phyloP scores from a whole-genome alignment of 2,113 vertebrate genomes.

The Pseudolaguvia tuberculata region DNA sequence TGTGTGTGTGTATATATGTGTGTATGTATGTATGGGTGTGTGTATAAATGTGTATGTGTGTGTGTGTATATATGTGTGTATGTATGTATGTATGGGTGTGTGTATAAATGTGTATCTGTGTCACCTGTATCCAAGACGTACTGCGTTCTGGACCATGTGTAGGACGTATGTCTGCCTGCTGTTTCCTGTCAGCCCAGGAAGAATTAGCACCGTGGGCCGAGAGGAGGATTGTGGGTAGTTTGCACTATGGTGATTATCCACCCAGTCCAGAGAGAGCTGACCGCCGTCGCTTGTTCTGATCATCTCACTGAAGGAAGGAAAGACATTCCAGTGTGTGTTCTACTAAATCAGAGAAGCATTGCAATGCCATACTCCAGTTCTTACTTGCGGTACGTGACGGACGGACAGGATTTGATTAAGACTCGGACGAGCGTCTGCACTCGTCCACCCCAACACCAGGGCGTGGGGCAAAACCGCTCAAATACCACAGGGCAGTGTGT shows the following conservation, averaged over 20 bases:
- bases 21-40: no score
- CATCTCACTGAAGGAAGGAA: slow-evolving; percentile 61
- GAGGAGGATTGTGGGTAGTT: slow-evolving; percentile 57
- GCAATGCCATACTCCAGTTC: neutral
- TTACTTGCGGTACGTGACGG: slow-evolving; percentile 72
- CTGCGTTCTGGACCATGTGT: slow-evolving; percentile 66
- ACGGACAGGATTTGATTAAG: slow-evolving; percentile 63
- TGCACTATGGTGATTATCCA: slow-evolving; percentile 53
- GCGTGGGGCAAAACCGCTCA: slow-evolving; percentile 67
- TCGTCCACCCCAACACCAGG: slow-evolving; percentile 73
- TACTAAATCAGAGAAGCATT: neutral
- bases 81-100: no score
- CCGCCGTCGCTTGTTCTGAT: slow-evolving; percentile 74
- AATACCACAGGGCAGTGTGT: slow-evolving; percentile 64
- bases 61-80: no score
- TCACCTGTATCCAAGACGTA: slow-evolving; percentile 72
- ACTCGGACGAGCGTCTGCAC: slow-evolving; percentile 66
- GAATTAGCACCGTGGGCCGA: slow-evolving; percentile 73
- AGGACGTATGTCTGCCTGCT: slow-evolving; percentile 73
- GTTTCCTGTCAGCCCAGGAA: slow-evolving; percentile 77
- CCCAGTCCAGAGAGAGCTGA: slow-evolving; percentile 81
- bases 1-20: no score
- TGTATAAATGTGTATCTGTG: no score
- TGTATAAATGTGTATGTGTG: no score
- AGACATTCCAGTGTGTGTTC: neutral